A percentile compares a stretch with the other conserved stretches of the same genome.
phyloP scores from a whole-genome alignment of 2,797 vertebrate species.

The Amblyraja radiata region DNA sequence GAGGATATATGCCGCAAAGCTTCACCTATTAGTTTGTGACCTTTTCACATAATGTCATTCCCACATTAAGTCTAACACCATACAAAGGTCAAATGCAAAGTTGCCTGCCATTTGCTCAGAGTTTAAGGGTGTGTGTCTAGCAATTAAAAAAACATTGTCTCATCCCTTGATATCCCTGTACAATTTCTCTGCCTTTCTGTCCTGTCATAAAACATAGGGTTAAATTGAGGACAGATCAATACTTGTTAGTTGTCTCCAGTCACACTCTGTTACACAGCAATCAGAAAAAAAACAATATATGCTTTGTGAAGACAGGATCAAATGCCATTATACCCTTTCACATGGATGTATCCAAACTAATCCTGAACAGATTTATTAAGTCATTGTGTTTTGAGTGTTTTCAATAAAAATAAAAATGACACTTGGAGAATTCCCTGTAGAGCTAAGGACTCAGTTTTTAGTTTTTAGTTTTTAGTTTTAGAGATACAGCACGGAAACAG shows the following conservation, averaged over 20 bases:
- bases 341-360: background rate
- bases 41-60: background rate
- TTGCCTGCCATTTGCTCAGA: background rate
- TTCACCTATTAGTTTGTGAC: background rate
- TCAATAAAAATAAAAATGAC: background rate
- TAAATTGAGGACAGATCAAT: background rate
- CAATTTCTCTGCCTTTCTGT: background rate
- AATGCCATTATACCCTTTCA: background rate
- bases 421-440: background rate
- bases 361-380: background rate
- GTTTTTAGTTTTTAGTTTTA: too few species aligned
- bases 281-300: background rate
- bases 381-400: background rate
- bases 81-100: background rate
- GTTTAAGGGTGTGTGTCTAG: background rate
- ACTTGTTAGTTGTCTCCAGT: background rate
- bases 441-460: background rate
- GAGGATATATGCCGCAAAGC: background rate
- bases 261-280: background rate
- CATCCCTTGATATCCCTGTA: background rate
- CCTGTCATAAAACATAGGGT: background rate
- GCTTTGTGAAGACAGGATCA: background rate
- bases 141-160: background rate
- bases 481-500: too few species aligned
- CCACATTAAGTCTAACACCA: background rate